Evolutionary conservation across 2,113 vertebrate genomes (phyloP).

Genomic region (Hypocryptadius cinnamomeus): DNA sequence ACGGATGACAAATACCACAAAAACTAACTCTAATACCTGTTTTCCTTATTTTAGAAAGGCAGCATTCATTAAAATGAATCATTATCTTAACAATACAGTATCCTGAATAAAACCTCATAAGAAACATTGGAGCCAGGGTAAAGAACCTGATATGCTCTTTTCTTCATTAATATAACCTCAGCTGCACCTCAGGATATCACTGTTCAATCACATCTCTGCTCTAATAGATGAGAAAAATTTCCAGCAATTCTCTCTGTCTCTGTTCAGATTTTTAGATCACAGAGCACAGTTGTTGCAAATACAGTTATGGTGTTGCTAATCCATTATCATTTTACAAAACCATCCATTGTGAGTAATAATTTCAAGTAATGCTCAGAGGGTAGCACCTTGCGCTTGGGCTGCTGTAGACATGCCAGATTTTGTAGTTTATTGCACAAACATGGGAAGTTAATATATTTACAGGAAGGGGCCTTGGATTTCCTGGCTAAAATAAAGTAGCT

Average conservation of each 20-base stretch:
- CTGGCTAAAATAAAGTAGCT: constrained; percentile 63
- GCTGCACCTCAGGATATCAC: not conserved
- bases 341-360: not conserved
- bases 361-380: not conserved
- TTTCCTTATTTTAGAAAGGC: not conserved
- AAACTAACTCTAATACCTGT: not conserved
- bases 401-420: constrained; percentile 47
- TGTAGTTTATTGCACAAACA: constrained; percentile 24
- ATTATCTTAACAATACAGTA: not conserved
- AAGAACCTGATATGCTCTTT: not conserved
- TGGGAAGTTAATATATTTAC: constrained; percentile 53
- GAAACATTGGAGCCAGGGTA: not conserved
- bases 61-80: not conserved
- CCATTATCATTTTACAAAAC: not conserved
- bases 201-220: not conserved
- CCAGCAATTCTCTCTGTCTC: not conserved
- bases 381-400: constrained; percentile 27
- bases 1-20: not conserved
- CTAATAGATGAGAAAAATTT: not conserved
- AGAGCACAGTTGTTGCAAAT: not conserved
- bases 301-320: not conserved
- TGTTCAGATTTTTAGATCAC: not conserved
- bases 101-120: not conserved
- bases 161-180: not conserved
- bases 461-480: constrained; percentile 66